A percentile compares a stretch with the other conserved stretches of the same genome.
phyloP scores from a whole-genome alignment of 2,113 vertebrate species.

The Leptobrachium leishanense region DNA sequence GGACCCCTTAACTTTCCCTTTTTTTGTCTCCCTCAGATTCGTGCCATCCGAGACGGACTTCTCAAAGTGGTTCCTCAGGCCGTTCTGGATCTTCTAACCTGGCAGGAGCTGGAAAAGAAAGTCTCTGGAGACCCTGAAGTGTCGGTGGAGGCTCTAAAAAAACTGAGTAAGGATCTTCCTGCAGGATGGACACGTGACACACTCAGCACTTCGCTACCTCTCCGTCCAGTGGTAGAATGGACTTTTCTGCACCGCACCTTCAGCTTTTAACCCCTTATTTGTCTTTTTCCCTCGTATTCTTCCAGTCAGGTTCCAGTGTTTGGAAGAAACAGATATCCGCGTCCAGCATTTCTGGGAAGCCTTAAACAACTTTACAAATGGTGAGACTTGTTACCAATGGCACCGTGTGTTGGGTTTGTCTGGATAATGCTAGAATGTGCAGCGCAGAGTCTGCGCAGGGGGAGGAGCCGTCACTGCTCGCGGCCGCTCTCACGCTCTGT shows the following conservation, averaged over 20 bases:
- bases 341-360: conserved; percentile 97
- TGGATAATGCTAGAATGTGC: too few species aligned
- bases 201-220: too few species aligned
- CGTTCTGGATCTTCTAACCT: conserved; percentile 91
- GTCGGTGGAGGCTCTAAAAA: conserved; percentile 91
- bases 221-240: too few species aligned
- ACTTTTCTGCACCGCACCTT: too few species aligned
- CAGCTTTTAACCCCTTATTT: too few species aligned
- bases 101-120: conserved; percentile 96
- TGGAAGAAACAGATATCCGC: conserved; percentile 82
- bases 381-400: conserved; percentile 61
- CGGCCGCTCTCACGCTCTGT: not conserved
- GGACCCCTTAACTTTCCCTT: too few species aligned
- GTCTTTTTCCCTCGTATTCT: not conserved
- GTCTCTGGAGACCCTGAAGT: conserved; percentile 96
- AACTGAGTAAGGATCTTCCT: conserved; percentile 70
- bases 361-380: conserved; percentile 93
- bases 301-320: conserved; percentile 89
- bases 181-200: conserved; percentile 41
- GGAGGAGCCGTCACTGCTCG: not conserved
- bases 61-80: conserved; percentile 96
- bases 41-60: conserved; percentile 89
- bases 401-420: too few species aligned
- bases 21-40: conserved; percentile 69
- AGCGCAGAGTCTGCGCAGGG: too few species aligned